phyloP scores from a whole-genome alignment of 1,140 invertebrate genomes.

The Dufourea novaeangliae region DNA sequence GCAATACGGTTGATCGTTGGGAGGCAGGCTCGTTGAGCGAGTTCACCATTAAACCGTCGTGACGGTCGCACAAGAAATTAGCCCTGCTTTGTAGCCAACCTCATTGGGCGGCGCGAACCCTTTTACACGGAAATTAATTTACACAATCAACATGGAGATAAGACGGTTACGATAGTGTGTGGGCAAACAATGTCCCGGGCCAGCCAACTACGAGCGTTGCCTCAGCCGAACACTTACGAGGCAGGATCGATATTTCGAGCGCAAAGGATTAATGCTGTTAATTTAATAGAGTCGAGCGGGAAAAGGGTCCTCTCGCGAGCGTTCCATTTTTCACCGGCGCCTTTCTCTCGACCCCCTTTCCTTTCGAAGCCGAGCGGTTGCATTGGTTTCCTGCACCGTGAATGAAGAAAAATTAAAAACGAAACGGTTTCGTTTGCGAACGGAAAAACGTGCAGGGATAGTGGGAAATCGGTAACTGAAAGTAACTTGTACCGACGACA shows the following conservation, averaged over 20 bases:
- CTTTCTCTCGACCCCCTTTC: background rate
- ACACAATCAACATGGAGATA: constrained; percentile 32
- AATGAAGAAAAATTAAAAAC: too few species aligned
- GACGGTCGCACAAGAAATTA: constrained; percentile 23
- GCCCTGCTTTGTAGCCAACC: background rate
- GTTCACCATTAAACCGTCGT: background rate
- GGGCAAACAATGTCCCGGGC: constrained; percentile 15
- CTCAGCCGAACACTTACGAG: background rate
- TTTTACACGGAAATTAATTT: constrained; percentile 33
- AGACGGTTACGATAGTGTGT: background rate
- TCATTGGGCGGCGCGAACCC: constrained; percentile 7
- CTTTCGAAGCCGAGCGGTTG: background rate
- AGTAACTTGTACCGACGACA: too few species aligned
- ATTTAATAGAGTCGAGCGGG: constrained; percentile 38
- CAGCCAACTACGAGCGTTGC: background rate
- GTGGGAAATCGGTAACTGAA: background rate
- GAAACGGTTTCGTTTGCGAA: background rate
- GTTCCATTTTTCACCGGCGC: background rate
- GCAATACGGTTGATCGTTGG: background rate
- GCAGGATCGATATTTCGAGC: constrained; percentile 12
- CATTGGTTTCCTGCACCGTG: background rate
- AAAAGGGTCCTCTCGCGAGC: constrained; percentile 12
- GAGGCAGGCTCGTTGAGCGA: background rate
- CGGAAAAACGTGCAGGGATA: too few species aligned
- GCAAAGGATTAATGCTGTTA: constrained; percentile 39